These are phyloP conservation scores for Zeuzera pyrina DNA, from an alignment of 2,888 invertebrate genomes.

Conservation along the genomic window DNA sequence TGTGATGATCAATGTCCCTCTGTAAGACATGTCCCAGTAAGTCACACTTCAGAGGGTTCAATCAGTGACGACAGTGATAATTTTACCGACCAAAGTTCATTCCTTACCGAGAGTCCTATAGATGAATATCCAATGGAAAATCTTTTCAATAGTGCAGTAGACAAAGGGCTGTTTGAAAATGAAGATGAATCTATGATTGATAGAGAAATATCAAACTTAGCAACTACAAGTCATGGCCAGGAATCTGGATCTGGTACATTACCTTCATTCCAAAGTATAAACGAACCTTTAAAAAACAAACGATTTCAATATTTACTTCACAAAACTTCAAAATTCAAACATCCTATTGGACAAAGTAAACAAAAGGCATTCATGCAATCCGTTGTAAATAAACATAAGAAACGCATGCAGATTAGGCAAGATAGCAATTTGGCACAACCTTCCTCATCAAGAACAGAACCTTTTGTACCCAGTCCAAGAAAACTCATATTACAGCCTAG, in stretches of 20 bases:
- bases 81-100: conserved; percentile 63
- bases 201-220: conserved; percentile 63
- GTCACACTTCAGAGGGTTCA: conserved; percentile 55
- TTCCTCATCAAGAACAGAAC: conserved; percentile 57
- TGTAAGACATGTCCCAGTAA: no score
- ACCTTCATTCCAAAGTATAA: conserved; percentile 61
- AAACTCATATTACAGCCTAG: conserved; percentile 46
- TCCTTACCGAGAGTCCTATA: conserved; percentile 61
- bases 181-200: conserved; percentile 66
- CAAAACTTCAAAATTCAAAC: conserved; percentile 66
- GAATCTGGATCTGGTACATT: conserved; percentile 47
- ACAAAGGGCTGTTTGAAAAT: conserved; percentile 62
- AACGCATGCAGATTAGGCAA: conserved; percentile 52
- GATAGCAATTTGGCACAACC: conserved; percentile 46
- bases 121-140: conserved; percentile 69
- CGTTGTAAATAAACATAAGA: conserved; percentile 66
- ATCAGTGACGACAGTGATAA: conserved; percentile 61
- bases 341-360: conserved; percentile 63
- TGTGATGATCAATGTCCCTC: conserved; percentile 39
- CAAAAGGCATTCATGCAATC: conserved; percentile 69
- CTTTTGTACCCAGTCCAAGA: conserved; percentile 47
- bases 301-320: conserved; percentile 65
- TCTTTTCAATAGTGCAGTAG: conserved; percentile 63
- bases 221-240: conserved; percentile 62
- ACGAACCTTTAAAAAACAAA: conserved; percentile 63